Evolutionary conservation across 2,888 invertebrate species (phyloP), one percentile per base, ranked within the genome.

Genomic region (Hypselothyrea guttata): DNA sequence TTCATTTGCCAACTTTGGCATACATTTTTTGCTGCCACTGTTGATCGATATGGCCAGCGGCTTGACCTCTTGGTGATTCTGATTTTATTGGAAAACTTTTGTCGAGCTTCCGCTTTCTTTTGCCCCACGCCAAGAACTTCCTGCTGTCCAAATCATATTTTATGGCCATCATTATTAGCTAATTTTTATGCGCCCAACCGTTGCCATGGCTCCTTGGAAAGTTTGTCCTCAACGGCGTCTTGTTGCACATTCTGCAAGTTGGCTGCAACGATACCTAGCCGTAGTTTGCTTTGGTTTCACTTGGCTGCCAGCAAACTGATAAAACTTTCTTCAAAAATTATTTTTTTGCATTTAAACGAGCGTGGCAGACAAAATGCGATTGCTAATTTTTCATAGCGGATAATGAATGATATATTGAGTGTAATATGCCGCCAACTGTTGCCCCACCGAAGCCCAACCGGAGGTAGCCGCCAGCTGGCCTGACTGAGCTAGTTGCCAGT

Each of bases 61-160:
- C 75, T 83, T 81, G 81, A 81, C 81, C 81, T 75, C 73, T 65
- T 7, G 8, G 63, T 69, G 60, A 62, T 76, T 71, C 71, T 73
- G 79, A 85, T 85, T 81, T 81, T 81, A 83, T 81, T 85, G 76
- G 81, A 85, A 85, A 81, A 81, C 73, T 81, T 85, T 85, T 70
- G 62, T 31, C 18, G 41, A 15, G 22, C 33, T 38, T 37, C 5
- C 41, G 22, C 31, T 16, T 34, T 27, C 4, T 11, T 31, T 0
- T 9, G 11, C 3, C 37, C 7, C 28, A 16, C 18, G n/a, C n/a
- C n/a, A n/a, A n/a, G n/a, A n/a, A n/a, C 31, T 22, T 30, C 18
- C 12, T 37, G 34, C 45, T 62, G 59, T 59, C 69, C 81, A 84
- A 85, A 83, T 79, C 75, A 83, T 81, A 81, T 81, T 81, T 81